Percentiles rank a stretch among this genome's conserved stretches.
Conservation (phyloP, 2,113 vertebrate genomes). For the Stigmatopora argus region DNA sequence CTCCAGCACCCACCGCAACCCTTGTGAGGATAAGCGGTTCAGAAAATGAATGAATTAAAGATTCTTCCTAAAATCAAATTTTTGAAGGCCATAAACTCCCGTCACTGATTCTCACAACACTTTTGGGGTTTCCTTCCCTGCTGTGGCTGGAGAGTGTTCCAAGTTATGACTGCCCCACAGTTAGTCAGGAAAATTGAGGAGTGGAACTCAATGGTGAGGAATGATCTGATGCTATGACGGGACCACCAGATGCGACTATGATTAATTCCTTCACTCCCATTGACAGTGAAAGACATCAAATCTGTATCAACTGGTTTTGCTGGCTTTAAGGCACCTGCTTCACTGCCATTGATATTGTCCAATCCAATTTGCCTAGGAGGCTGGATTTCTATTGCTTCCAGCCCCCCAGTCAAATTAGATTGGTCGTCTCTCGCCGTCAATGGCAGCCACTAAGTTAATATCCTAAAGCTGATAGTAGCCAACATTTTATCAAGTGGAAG, state of each 20-base stretch:
- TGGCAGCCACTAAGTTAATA: background rate
- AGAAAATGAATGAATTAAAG: slow-evolving; percentile 40
- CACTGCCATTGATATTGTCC: too few species aligned
- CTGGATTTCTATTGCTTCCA: too few species aligned
- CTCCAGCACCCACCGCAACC: too few species aligned
- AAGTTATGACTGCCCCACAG: slow-evolving; percentile 41
- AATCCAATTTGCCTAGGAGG: too few species aligned
- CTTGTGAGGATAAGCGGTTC: too few species aligned
- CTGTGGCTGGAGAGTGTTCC: slow-evolving; percentile 44
- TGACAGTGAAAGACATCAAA: too few species aligned
- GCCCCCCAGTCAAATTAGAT: too few species aligned
- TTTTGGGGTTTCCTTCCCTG: slow-evolving; percentile 10
- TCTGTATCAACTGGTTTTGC: too few species aligned
- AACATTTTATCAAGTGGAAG: background rate
- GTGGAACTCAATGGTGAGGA: slow-evolving; percentile 2
- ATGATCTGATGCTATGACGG: slow-evolving; percentile 28
- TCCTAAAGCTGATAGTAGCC: slow-evolving; percentile 16
- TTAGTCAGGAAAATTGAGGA: slow-evolving; percentile 42
- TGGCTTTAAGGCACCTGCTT: too few species aligned
- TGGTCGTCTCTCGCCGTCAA: too few species aligned
- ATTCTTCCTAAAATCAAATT: slow-evolving; percentile 54
- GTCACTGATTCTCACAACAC: slow-evolving; percentile 37
- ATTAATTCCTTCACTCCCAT: background rate
- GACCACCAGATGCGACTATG: slow-evolving; percentile 33
- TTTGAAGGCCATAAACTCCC: slow-evolving; percentile 51